phyloP scores from a whole-genome alignment of 2,797 vertebrate species.

The Phoebastria nigripes region DNA sequence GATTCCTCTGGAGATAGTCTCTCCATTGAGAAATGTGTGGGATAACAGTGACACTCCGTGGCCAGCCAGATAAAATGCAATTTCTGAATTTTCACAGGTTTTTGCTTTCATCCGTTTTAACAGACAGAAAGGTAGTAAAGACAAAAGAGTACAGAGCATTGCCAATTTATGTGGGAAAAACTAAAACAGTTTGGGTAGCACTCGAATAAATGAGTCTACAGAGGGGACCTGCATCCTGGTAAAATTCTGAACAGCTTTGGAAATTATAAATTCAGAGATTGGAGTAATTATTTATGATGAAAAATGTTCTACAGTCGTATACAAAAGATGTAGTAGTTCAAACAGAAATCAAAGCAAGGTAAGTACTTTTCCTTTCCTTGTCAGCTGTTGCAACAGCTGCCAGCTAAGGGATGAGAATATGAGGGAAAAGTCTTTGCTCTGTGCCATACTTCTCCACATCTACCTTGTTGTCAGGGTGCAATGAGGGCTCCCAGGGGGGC shows the following conservation, averaged over 20 bases:
- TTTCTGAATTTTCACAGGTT: neutral
- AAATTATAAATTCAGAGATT: neutral
- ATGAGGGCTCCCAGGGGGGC: neutral
- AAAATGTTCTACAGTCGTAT: neutral
- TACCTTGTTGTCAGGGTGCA: neutral
- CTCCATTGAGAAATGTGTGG: neutral
- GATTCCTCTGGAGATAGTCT: fast-evolving
- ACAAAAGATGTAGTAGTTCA: neutral
- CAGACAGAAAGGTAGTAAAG: neutral
- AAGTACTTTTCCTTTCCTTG: neutral
- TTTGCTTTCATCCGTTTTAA: neutral
- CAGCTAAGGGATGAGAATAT: neutral
- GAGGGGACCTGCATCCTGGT: neutral
- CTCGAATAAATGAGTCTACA: neutral
- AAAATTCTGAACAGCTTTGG: neutral
- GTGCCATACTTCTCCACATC: neutral
- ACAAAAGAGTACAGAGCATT: neutral
- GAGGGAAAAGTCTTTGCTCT: neutral
- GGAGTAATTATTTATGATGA: neutral
- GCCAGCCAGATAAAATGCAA: neutral
- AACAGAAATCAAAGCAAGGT: neutral
- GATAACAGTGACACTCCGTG: conserved; percentile 59
- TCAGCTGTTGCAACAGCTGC: neutral
- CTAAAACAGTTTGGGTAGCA: neutral
- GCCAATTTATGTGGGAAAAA: neutral